These are phyloP conservation scores for Esox niger DNA, from an alignment of 2,113 vertebrate genomes.

Conservation along the genomic window DNA sequence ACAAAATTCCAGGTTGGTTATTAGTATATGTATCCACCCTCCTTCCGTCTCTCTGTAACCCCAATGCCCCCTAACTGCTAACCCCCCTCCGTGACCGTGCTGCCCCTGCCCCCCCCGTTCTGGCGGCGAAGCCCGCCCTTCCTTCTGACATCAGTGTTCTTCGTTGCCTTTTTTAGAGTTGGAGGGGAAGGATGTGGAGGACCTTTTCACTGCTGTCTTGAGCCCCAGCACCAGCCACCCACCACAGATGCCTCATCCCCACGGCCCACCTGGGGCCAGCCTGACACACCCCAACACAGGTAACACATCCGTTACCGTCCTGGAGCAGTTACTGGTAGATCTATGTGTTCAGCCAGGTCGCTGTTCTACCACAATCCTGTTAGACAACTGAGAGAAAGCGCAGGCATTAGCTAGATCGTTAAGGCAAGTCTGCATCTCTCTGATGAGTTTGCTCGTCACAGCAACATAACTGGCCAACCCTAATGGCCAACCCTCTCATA, in stretches of 20 bases:
- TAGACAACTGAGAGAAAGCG: no score
- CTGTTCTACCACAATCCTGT: no score
- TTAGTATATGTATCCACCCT: no score
- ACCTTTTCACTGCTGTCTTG: conserved; percentile 93
- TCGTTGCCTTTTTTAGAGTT: conserved; percentile 74
- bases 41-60: neutral
- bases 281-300: conserved; percentile 81
- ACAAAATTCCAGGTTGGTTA: conserved; percentile 94
- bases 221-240: conserved; percentile 84
- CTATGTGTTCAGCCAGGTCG: neutral
- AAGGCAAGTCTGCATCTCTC: no score
- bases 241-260: conserved; percentile 78
- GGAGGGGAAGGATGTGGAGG: conserved; percentile 96
- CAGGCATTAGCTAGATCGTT: no score
- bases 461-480: neutral
- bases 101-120: no score
- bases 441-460: neutral
- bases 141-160: no score
- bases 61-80: no score
- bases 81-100: no score
- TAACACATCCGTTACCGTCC: conserved; percentile 40
- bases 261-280: conserved; percentile 65
- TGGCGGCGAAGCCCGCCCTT: no score
- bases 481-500: neutral
- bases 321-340: neutral